Evolutionary conservation across 1,140 invertebrate species (phyloP).

Genomic region (Heliothis subflexa): DNA sequence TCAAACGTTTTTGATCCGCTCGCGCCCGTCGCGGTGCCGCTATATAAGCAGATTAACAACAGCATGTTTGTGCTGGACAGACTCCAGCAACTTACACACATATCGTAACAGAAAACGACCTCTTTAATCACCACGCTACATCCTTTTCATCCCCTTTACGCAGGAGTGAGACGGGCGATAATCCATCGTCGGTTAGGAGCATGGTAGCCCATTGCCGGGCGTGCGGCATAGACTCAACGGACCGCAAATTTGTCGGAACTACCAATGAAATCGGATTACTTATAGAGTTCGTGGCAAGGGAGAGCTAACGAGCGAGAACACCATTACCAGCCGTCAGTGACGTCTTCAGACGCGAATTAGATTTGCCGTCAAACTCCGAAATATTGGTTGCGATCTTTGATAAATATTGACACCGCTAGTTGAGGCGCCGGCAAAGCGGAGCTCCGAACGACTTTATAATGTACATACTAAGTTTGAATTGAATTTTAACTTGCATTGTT

Average conservation of each 20-base stretch:
- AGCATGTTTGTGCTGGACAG: conserved; percentile 48
- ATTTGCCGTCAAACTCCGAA: conserved; percentile 46
- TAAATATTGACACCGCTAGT: conserved; percentile 47
- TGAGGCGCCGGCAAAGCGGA: not conserved
- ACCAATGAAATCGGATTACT: conserved; percentile 80
- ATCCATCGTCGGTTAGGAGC: conserved; percentile 52
- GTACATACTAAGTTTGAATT: not conserved
- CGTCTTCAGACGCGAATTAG: conserved; percentile 60
- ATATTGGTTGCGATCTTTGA: conserved; percentile 42
- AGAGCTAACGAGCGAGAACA: conserved; percentile 73
- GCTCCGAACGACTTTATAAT: conserved; percentile 22
- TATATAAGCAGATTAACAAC: conserved; percentile 58
- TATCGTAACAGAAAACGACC: conserved; percentile 54
- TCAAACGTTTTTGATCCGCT: conserved; percentile 54
- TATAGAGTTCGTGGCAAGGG: conserved; percentile 64
- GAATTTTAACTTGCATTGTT: conserved; percentile 8
- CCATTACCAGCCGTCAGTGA: conserved; percentile 70
- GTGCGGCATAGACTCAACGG: conserved; percentile 63
- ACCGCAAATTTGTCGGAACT: conserved; percentile 82
- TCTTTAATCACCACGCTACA: conserved; percentile 51
- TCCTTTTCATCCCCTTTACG: conserved; percentile 40
- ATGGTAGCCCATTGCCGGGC: conserved; percentile 50
- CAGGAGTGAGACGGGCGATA: conserved; percentile 47
- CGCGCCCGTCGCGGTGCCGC: conserved; percentile 41
- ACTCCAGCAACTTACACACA: conserved; percentile 51